phyloP scores from a whole-genome alignment of 2,113 vertebrate species.

The Zapus hudsonius region DNA sequence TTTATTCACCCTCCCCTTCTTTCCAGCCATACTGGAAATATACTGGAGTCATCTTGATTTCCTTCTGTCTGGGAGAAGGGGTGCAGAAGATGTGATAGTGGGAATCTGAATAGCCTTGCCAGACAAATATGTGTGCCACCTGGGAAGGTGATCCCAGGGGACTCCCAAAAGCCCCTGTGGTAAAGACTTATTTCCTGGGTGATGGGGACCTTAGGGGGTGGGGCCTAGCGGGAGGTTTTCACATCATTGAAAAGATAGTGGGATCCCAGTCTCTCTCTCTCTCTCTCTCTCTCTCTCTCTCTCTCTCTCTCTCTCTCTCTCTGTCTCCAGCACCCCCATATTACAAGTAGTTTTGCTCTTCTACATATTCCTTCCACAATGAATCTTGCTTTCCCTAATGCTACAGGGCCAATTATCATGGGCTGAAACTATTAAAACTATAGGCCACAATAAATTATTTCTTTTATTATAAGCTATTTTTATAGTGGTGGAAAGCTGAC shows the following conservation, averaged over 20 bases:
- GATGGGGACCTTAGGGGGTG: too few relatives aligned
- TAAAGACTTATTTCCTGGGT: neutral
- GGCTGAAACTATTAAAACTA: neutral
- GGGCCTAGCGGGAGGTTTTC: neutral
- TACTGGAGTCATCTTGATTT: neutral
- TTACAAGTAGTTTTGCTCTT: neutral
- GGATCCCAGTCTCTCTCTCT: neutral
- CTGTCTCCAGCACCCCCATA: too few relatives aligned
- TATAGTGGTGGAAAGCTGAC: neutral
- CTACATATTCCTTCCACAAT: neutral
- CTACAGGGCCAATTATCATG: neutral
- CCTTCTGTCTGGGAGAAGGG: neutral
- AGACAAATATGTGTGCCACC: too few relatives aligned
- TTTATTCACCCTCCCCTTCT: neutral
- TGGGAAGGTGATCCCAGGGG: neutral
- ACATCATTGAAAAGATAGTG: neutral
- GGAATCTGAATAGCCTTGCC: neutral
- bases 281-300: too few relatives aligned
- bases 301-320: neutral
- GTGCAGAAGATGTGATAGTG: neutral
- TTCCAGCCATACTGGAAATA: neutral
- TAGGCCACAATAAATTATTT: too few relatives aligned
- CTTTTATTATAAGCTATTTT: neutral
- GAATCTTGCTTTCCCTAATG: neutral
- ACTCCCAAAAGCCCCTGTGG: neutral